A percentile compares a stretch with the other conserved stretches of the same genome.
phyloP scores from a whole-genome alignment of 1,140 invertebrate genomes.

The Megalonaias nervosa region DNA sequence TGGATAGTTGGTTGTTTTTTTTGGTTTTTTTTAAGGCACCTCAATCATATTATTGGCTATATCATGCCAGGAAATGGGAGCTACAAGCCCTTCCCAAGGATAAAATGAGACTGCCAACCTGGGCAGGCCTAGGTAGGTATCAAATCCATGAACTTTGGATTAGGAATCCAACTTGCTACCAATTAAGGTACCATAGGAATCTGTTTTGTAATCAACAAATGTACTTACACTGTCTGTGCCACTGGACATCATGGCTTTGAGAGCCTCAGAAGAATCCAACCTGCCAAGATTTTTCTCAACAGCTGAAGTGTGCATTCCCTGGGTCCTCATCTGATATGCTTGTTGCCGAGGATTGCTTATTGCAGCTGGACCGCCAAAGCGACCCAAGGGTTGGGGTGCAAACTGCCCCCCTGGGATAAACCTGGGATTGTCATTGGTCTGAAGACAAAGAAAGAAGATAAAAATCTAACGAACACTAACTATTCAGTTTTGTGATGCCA shows the following conservation, averaged over 20 bases:
- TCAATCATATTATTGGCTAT: too few species aligned
- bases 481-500: too few species aligned
- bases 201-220: neutral
- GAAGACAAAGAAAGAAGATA: slow-evolving; percentile 11
- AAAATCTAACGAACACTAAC: too few species aligned
- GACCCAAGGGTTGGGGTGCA: slow-evolving; percentile 75
- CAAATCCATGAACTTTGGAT: neutral
- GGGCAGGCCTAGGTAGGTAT: too few species aligned
- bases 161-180: neutral
- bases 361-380: slow-evolving; percentile 7
- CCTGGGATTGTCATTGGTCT: slow-evolving; percentile 75
- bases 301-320: slow-evolving; percentile 47
- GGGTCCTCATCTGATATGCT: slow-evolving; percentile 67
- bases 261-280: slow-evolving; percentile 48
- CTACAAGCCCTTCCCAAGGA: too few species aligned
- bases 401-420: slow-evolving; percentile 83
- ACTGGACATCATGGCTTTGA: slow-evolving; percentile 49
- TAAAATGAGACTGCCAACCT: too few species aligned
- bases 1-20: too few species aligned
- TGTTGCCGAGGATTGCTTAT: slow-evolving; percentile 64
- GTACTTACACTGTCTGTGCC: neutral
- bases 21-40: too few species aligned
- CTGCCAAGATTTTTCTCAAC: slow-evolving; percentile 45
- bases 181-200: too few species aligned
- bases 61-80: too few species aligned